phyloP scores from a whole-genome alignment of 2,113 vertebrate genomes.

The Antigone vipio region DNA sequence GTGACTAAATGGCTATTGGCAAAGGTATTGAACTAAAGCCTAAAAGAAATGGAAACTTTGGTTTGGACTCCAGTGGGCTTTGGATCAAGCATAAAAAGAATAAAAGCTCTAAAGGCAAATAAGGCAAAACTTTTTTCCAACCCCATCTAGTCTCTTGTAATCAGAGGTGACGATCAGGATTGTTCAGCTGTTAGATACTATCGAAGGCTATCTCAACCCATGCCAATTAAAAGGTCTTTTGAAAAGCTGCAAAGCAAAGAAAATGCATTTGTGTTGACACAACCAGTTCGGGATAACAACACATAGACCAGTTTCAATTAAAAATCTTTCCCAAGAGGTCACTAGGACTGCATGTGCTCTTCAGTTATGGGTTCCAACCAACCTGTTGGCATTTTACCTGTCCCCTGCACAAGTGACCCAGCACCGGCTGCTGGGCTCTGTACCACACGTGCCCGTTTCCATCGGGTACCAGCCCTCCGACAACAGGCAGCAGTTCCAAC shows the following conservation, averaged over 20 bases:
- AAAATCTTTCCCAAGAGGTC: neutral
- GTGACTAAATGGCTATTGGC: slow-evolving; percentile 10
- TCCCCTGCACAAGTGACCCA: neutral
- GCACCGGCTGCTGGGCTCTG: neutral
- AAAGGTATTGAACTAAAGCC: neutral
- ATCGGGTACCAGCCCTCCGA: neutral
- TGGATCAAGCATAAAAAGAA: neutral
- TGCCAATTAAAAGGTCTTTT: neutral
- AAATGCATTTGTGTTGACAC: neutral
- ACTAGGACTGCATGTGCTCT: neutral
- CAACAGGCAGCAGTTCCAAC: neutral
- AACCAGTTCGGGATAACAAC: neutral
- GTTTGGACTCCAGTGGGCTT: neutral
- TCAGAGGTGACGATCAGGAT: neutral
- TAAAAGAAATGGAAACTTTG: neutral
- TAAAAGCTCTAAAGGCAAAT: neutral
- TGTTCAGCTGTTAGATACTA: neutral
- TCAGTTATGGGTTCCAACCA: accelerated
- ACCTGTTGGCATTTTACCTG: neutral
- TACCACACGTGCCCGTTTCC: neutral
- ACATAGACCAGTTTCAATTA: neutral
- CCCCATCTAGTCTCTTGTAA: neutral
- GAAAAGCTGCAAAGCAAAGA: neutral
- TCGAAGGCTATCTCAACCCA: neutral
- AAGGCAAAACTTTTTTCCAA: neutral